Conservation (phyloP, 1,140 invertebrate genomes). For the Ephestia elutella region DNA sequence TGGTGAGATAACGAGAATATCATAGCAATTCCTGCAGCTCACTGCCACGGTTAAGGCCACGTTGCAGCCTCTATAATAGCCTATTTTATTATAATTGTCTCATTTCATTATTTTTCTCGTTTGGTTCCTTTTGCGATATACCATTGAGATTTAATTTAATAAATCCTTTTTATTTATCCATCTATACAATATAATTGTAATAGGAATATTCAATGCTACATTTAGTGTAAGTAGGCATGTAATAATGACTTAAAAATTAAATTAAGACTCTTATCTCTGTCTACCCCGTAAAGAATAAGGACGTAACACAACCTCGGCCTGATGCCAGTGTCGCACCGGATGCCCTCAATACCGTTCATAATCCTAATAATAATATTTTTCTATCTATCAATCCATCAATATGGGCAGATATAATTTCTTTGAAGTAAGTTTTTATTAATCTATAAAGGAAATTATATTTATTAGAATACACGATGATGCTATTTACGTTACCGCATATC, state of each 20-base stretch:
- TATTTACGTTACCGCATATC: too few relatives aligned
- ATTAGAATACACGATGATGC: not conserved
- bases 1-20: conserved; percentile 8
- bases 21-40: not conserved
- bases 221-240: too few relatives aligned
- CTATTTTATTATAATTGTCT: not conserved
- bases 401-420: not conserved
- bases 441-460: not conserved
- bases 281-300: too few relatives aligned
- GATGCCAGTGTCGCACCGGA: not conserved
- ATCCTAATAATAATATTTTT: not conserved
- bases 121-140: not conserved
- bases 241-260: too few relatives aligned
- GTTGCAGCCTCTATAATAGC: too few relatives aligned
- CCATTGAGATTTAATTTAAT: not conserved
- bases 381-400: not conserved
- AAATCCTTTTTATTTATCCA: not conserved
- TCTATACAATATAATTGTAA: not conserved
- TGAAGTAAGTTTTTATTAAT: not conserved
- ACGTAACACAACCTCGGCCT: not conserved
- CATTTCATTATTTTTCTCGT: not conserved
- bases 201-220: too few relatives aligned
- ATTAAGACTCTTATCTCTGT: too few relatives aligned
- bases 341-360: not conserved
- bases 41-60: conserved; percentile 7